phyloP scores from a whole-genome alignment of 1,140 invertebrate species.

The Hermatobates lingyangjiaoensis region DNA sequence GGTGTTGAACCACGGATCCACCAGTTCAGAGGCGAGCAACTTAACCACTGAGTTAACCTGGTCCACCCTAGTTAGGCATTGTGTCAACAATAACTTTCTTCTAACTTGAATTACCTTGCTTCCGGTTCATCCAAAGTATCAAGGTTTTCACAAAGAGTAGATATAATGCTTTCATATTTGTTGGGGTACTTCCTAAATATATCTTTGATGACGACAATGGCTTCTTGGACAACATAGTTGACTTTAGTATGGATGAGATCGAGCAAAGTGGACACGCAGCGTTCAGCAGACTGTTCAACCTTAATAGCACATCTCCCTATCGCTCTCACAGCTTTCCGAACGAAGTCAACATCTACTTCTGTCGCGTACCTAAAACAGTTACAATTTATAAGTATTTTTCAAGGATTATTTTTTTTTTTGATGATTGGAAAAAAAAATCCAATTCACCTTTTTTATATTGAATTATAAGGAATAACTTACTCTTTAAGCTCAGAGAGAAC shows the following conservation, averaged over 20 bases:
- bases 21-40: too few species aligned
- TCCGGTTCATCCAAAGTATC: slow-evolving; percentile 98
- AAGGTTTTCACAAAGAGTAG: slow-evolving; percentile 95
- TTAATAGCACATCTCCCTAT: slow-evolving; percentile 99
- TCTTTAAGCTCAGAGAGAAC: slow-evolving; percentile 97
- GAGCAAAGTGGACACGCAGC: slow-evolving; percentile 94
- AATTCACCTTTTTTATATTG: neutral
- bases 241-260: slow-evolving; percentile 99
- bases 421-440: too few species aligned
- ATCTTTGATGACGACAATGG: slow-evolving; percentile 99
- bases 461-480: slow-evolving; percentile 27
- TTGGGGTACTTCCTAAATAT: slow-evolving; percentile 99
- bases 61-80: too few species aligned
- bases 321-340: slow-evolving; percentile 91
- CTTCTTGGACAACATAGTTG: slow-evolving; percentile 99
- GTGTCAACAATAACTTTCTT: neutral
- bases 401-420: too few species aligned
- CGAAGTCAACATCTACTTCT: slow-evolving; percentile 99
- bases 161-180: slow-evolving; percentile 99
- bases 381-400: too few species aligned
- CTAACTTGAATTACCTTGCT: slow-evolving; percentile 38
- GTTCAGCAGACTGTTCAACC: slow-evolving; percentile 95
- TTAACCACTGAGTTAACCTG: too few species aligned
- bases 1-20: too few species aligned
- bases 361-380: slow-evolving; percentile 44